These are phyloP conservation scores for Eilema depressum DNA, from an alignment of 2,888 invertebrate species.

Conservation along the genomic window DNA sequence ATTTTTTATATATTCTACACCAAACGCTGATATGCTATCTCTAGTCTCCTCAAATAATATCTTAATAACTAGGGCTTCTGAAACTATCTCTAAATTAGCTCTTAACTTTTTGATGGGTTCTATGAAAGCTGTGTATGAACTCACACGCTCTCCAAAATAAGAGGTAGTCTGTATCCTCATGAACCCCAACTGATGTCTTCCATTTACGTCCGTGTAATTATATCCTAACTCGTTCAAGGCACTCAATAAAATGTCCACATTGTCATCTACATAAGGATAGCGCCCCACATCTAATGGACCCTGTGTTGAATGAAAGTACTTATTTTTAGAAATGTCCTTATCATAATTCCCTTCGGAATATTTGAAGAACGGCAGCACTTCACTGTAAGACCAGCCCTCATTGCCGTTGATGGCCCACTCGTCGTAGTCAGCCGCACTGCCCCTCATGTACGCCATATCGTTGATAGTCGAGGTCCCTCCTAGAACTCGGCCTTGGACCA, in stretches of 20 bases:
- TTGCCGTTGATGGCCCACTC: constrained; percentile 80
- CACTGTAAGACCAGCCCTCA: constrained; percentile 77
- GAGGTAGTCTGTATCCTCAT: constrained; percentile 82
- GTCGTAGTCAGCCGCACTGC: constrained; percentile 81
- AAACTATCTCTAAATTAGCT: constrained; percentile 71
- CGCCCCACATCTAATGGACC: constrained; percentile 81
- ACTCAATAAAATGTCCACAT: constrained; percentile 77
- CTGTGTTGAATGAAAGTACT: constrained; percentile 77
- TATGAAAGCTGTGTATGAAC: constrained; percentile 79
- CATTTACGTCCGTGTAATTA: constrained; percentile 81
- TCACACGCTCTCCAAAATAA: constrained; percentile 81
- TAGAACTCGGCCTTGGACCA: constrained; percentile 78
- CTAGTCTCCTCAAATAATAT: constrained; percentile 66
- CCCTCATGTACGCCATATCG: constrained; percentile 82
- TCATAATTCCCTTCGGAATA: constrained; percentile 84
- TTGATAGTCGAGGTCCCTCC: constrained; percentile 81
- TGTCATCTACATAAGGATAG: constrained; percentile 79
- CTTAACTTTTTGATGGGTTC: constrained; percentile 77
- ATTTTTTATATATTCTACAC: constrained; percentile 77
- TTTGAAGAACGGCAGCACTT: constrained; percentile 80
- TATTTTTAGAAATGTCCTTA: constrained; percentile 79
- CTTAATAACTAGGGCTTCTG: constrained; percentile 79
- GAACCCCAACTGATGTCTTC: constrained; percentile 78
- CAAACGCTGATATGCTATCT: constrained; percentile 62
- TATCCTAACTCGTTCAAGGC: constrained; percentile 80